phyloP scores from a whole-genome alignment of 2,888 invertebrate genomes.

The Melanargia galathea region DNA sequence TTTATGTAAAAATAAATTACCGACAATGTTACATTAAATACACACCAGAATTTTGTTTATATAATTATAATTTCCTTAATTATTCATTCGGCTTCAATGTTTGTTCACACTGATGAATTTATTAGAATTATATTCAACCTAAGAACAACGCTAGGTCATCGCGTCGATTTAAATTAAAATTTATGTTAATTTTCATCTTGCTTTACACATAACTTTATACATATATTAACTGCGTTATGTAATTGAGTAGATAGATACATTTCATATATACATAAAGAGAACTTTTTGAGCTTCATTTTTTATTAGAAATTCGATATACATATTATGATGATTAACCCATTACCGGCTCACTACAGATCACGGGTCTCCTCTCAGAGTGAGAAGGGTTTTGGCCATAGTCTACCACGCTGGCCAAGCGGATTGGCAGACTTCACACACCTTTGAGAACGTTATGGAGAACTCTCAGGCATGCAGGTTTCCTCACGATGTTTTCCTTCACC shows the following conservation, averaged over 20 bases:
- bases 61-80: slow-evolving; percentile 27
- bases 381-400: no score
- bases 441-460: no score
- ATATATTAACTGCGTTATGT: slow-evolving; percentile 30
- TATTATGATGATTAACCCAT: no score
- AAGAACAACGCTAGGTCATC: slow-evolving; percentile 27
- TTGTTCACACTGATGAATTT: slow-evolving; percentile 33
- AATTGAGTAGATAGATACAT: slow-evolving; percentile 21
- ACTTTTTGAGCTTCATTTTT: background rate
- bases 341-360: no score
- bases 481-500: no score
- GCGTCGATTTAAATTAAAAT: slow-evolving; percentile 41
- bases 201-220: slow-evolving; percentile 14
- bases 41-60: slow-evolving; percentile 25
- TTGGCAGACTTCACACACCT: no score
- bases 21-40: slow-evolving; percentile 20
- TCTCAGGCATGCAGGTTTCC: no score
- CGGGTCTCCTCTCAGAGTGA: no score
- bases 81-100: slow-evolving; percentile 28
- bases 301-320: no score
- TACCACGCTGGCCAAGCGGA: no score
- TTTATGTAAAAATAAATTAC: slow-evolving; percentile 14
- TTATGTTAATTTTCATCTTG: slow-evolving; percentile 39
- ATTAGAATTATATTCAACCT: slow-evolving; percentile 34
- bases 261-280: slow-evolving; percentile 21